Conservation (phyloP, 2,888 invertebrate genomes). For the Synergus umbraculus region DNA sequence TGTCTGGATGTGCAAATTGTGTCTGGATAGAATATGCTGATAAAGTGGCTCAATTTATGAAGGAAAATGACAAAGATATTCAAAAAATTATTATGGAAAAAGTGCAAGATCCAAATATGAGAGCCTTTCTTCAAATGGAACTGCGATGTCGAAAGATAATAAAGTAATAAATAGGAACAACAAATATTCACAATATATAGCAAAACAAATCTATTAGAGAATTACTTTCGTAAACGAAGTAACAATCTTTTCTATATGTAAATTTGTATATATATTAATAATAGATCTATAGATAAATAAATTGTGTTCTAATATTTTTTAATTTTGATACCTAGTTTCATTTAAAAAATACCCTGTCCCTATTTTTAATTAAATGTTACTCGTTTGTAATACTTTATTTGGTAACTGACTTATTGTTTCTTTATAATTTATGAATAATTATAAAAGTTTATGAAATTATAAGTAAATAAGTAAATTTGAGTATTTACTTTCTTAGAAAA, state of each 20-base stretch:
- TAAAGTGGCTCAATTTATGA: conserved; percentile 82
- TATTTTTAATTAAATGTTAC: not conserved
- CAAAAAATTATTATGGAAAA: conserved; percentile 85
- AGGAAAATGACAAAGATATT: conserved; percentile 84
- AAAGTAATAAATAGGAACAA: conserved; percentile 53
- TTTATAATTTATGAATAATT: not conserved
- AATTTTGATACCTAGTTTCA: not conserved
- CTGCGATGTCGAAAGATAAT: conserved; percentile 77
- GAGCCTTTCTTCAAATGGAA: conserved; percentile 89
- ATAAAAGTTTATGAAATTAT: not conserved
- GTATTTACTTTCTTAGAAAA: not conserved
- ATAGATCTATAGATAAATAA: not conserved
- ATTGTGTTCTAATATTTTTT: not conserved
- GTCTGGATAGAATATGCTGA: conserved; percentile 96
- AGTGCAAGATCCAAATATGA: conserved; percentile 89
- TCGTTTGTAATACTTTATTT: not conserved
- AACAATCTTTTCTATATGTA: not conserved
- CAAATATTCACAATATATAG: not conserved
- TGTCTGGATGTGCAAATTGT: conserved; percentile 95
- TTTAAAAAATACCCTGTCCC: not conserved
- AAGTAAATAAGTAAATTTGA: not conserved
- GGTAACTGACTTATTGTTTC: not conserved
- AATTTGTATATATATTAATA: not conserved
- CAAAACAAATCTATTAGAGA: not conserved
- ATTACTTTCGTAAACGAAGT: not conserved